Evolutionary conservation across 2,113 vertebrate species (phyloP), one percentile per base, ranked within the genome.

Genomic region (Picathartes gymnocephalus): DNA sequence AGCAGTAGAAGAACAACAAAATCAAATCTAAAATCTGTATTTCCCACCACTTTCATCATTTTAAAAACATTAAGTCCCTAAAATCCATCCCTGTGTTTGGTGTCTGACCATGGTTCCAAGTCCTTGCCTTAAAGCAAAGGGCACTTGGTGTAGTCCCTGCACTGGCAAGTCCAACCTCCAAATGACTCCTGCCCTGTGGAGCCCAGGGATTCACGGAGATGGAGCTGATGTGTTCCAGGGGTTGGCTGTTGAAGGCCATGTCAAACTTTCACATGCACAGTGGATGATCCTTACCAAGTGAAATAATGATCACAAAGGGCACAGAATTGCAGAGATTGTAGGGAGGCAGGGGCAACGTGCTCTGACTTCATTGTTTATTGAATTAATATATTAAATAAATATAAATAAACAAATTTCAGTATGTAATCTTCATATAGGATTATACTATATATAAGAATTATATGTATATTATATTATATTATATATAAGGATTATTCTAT

Each of bases 291-390:
- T 84, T 90, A 94, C 69, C 92, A 78, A 30, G 22, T 8, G 37
- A 35, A 66, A 81, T 48, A 53, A 91, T 51, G 76, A 90, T 86
- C 72, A 86, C 90, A 95, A 92, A 97, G 91, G 91, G 57, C 93
- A 93, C 35, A 37, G 65, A 81, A 86, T 3, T 76, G 71, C 54
- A 33, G 1, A 79, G 62, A 35, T 7, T 92, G 54, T 39, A 90
- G 27, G 62, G 10, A 79, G 58, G n/a, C 37, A 95, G 72, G 72
- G 57, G 6, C 60, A 86, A 86, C 35, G 88, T 86, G 69, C 53
- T 86, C 57, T 56, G 54, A 54, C 7, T 50, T 54, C 7, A 39
- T 39, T 44, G 40, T 44, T 44, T 30, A 22, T 22, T 76, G 21
- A 47, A 82, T n/a, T 10, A 2, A 24, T 33, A 23, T 8, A 33